Evolutionary conservation across 2,888 invertebrate genomes (phyloP), one percentile per base, ranked within the genome.

Genomic region (Lingula anatina): DNA sequence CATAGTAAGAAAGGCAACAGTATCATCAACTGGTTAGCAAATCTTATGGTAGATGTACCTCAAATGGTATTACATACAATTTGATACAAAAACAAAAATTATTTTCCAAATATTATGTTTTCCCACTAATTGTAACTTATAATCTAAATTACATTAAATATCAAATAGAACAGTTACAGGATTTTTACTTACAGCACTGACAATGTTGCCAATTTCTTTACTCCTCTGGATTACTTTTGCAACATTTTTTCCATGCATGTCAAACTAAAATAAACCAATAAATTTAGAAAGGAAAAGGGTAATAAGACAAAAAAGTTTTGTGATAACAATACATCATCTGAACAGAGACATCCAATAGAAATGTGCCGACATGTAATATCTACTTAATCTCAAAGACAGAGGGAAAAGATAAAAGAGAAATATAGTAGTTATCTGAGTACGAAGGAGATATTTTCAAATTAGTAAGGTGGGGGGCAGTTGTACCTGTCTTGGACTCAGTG

Each of bases 171-270:
- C 27, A 4, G 23, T 2, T 31, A 40, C 7, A 23, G 18, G 38
- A 38, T n/a, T n/a, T n/a, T 5, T 27, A 84, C 88, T 84, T 80
- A 96, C 95, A 64, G 91, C 89, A 80, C 95, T 96, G 62, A 96
- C 90, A 68, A 95, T 91, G 75, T 95, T 95, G 47, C 92, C 91
- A 59, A 97, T 89, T 71, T 90, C 89, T 78, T 94, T 93, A 75
- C 92, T 86, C 71, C 91, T 88, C 36, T 85, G 83, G 68, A 90
- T 84, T 28, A 93, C 88, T 48, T 83, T 84, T 50, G 82, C 80
- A 46, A 85, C 73, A 68, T 84, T 87, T 67, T 87, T 86, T 2
- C 87, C 87, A 59, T 90, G 84, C 35, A 88, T 87, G 54, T 84
- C 84, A 78, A 83, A 97, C 79, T 92, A 66, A 44, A 61, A 61